A percentile compares a stretch with the other conserved stretches of the same genome.
phyloP scores from a whole-genome alignment of 2,113 vertebrate genomes.

The Vombatus ursinus region DNA sequence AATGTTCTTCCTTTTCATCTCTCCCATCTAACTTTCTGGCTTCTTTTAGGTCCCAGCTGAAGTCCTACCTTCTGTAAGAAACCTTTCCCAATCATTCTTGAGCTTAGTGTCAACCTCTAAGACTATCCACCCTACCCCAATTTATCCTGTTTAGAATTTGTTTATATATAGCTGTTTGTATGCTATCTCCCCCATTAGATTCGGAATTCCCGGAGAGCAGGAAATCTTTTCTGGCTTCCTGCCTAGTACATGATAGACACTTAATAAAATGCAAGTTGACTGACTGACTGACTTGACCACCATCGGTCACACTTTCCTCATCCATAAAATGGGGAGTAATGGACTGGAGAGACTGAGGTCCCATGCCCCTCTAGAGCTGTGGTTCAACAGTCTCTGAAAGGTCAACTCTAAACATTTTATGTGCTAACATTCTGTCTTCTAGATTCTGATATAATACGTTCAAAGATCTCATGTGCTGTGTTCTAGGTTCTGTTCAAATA shows the following conservation, averaged over 20 bases:
- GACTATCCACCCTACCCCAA: background rate
- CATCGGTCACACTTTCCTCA: background rate
- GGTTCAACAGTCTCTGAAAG: background rate
- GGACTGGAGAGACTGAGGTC: background rate
- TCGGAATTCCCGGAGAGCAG: background rate
- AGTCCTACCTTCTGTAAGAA: background rate
- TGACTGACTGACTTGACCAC: background rate
- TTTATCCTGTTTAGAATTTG: background rate
- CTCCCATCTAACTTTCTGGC: background rate
- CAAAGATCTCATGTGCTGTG: background rate
- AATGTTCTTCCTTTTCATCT: background rate
- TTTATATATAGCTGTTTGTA: background rate
- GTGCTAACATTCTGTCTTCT: background rate
- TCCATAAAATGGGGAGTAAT: background rate
- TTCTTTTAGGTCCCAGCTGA: background rate
- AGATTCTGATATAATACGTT: background rate
- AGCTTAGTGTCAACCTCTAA: background rate
- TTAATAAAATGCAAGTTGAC: background rate
- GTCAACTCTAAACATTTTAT: background rate
- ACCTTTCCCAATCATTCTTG: background rate
- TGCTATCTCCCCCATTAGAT: background rate
- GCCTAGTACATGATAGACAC: background rate
- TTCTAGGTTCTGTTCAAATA: background rate
- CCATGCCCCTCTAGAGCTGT: background rate
- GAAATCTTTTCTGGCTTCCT: background rate